Evolutionary conservation across 2,113 vertebrate genomes (phyloP), one percentile per base, ranked within the genome.

Genomic region (Synchiropus splendidus): DNA sequence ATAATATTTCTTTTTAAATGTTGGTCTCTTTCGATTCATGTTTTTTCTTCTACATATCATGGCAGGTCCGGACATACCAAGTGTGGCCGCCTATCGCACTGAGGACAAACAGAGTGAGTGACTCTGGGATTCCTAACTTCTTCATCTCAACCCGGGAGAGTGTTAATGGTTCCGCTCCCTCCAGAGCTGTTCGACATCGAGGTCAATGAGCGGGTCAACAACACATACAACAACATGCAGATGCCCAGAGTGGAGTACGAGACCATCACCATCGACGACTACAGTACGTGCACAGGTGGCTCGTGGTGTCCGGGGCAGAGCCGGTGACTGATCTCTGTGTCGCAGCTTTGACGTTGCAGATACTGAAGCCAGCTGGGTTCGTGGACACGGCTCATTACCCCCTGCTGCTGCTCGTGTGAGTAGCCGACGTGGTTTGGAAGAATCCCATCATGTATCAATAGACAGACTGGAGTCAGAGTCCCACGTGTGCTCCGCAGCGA

Each of bases 351-450:
- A 88, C 85, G 0, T 77, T 95, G 81, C 89, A 98, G 84, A 88
- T 98, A 58, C 77, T 94, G 61, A 97, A 91, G 75, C 95, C 95
- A 0, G 92, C 91, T 1, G 88, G 80, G 12, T 97, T 98, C 54
- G 44, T 74, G 0, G 85, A 91, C 1, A 87, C 88, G 0, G 36
- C 79, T 0, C 89, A 91, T 72, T 98, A 97, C 64, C 95, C 95
- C 1, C 58, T 98, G 70, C 85, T 98, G 37, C 82, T 98, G 58
- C 72, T 98, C 11, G 90, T 97, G 95, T 97, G 67, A 90, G 94
- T 92, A 75, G 42, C n/a, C n/a, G n/a, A n/a, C n/a, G n/a, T n/a
- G n/a, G n/a, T n/a, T n/a, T n/a, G n/a, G n/a, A n/a, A n/a, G n/a
- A n/a, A n/a, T n/a, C n/a, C n/a, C n/a, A n/a, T n/a, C n/a, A n/a